phyloP scores from a whole-genome alignment of 2,113 vertebrate genomes.

The Bostrychus sinensis region DNA sequence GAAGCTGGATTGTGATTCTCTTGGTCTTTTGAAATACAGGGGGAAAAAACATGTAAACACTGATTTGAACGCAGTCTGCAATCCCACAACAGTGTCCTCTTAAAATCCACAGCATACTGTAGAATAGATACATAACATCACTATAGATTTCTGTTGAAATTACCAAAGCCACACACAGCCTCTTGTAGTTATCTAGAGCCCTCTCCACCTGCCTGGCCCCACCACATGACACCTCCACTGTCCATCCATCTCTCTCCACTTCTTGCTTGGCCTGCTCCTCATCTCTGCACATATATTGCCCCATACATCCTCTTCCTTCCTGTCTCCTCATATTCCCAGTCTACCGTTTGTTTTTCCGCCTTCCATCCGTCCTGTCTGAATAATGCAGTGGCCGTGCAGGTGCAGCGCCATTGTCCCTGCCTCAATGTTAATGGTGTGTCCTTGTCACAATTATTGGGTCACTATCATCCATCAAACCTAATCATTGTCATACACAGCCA shows the following conservation, averaged over 20 bases:
- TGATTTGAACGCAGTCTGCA: no score
- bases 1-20: no score
- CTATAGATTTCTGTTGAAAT: neutral
- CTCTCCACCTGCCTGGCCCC: slow-evolving; percentile 13
- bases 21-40: no score
- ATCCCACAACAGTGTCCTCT: no score
- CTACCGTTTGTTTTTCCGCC: slow-evolving; percentile 31
- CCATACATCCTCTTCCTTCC: slow-evolving; percentile 42
- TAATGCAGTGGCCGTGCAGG: slow-evolving; percentile 59
- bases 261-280: neutral
- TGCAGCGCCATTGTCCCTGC: slow-evolving; percentile 61
- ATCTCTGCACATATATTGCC: slow-evolving; percentile 37
- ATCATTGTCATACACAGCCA: slow-evolving; percentile 68
- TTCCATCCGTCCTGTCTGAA: slow-evolving; percentile 63
- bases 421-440: slow-evolving; percentile 71
- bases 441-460: slow-evolving; percentile 71
- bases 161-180: slow-evolving; percentile 1
- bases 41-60: no score
- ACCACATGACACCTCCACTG: slow-evolving; percentile 5
- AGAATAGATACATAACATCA: neutral
- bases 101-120: no score
- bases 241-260: slow-evolving; percentile 4
- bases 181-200: neutral
- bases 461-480: slow-evolving; percentile 69
- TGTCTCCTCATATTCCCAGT: slow-evolving; percentile 35